Conservation (phyloP, 2,797 vertebrate genomes). For the Allobates femoralis region DNA sequence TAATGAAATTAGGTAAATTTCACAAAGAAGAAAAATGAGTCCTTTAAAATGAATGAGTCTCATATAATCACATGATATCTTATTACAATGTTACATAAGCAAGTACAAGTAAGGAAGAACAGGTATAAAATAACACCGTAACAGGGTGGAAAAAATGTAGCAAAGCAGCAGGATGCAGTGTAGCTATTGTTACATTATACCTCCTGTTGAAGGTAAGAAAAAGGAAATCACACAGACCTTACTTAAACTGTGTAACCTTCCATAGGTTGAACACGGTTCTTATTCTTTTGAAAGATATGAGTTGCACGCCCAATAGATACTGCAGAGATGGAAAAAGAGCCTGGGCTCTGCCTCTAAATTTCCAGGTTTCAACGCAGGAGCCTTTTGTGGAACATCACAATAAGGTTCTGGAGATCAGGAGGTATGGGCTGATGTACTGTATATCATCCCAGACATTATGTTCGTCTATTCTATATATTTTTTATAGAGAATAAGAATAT, state of each 20-base stretch:
- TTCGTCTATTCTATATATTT: no score
- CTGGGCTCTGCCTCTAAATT: neutral
- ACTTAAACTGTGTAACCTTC: conserved; percentile 3
- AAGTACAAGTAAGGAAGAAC: neutral
- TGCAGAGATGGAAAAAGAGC: neutral
- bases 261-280: neutral
- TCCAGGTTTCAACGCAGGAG: neutral
- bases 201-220: neutral
- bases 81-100: neutral
- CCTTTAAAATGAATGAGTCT: no score
- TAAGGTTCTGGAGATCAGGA: neutral
- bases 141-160: neutral
- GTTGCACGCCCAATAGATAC: neutral
- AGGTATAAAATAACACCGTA: neutral
- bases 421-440: no score
- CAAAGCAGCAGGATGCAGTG: neutral
- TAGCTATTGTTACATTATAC: neutral
- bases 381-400: neutral
- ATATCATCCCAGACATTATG: no score
- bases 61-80: no score
- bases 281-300: neutral
- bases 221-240: neutral
- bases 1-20: no score
- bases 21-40: no score
- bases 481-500: no score